Base-by-base conservation (phyloP, 2,113 vertebrate genomes). In the Pipra filicauda region DNA sequence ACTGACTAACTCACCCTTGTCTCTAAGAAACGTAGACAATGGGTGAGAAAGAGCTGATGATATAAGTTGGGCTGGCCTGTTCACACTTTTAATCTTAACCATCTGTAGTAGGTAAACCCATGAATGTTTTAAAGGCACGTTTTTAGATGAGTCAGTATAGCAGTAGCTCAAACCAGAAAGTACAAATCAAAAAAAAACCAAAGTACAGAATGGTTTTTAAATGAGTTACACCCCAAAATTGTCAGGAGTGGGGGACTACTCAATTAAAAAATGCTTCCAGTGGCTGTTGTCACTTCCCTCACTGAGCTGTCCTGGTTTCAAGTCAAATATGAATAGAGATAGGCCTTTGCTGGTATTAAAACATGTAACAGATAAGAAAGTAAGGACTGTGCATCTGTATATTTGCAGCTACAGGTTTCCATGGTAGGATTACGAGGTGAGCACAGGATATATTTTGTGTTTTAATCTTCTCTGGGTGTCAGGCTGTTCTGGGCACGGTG, bases 11-110 rank as follows among this genome's bases (percentile, higher is more conserved):
- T 76, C 27, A 51, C 6, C 17, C 18, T 2, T 48, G n/a, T 26
- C 52, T 41, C 9, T 24, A 10, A 23, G 51, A 43, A 79, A 37
- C 14, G 33, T 55, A 17, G 6, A 52, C 81, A 59, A 21, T 6
- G 13, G 57, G 2, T 44, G 35, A 71, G 39, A 35, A 76, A 61
- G 80, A 59, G 59, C 18, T 41, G 51, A 22, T 76, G 28, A 54
- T 73, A 0, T 0, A 19, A 23, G 5, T 20, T 54, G 13, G 23
- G 11, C 11, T 48, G 39, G 1, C 58, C 43, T 57, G 3, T 65
- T 54, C 49, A 15, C 28, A 4, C 22, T 58, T 75, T 12, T 41
- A 30, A 26, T 51, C 15, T 10, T 55, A 62, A 15, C 51, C n/a
- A 3, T 69, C 73, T 72, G 48, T n/a, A 52, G 17, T 1, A 35